phyloP scores from a whole-genome alignment of 2,797 vertebrate genomes.

The Scolopax bukidnonensis region DNA sequence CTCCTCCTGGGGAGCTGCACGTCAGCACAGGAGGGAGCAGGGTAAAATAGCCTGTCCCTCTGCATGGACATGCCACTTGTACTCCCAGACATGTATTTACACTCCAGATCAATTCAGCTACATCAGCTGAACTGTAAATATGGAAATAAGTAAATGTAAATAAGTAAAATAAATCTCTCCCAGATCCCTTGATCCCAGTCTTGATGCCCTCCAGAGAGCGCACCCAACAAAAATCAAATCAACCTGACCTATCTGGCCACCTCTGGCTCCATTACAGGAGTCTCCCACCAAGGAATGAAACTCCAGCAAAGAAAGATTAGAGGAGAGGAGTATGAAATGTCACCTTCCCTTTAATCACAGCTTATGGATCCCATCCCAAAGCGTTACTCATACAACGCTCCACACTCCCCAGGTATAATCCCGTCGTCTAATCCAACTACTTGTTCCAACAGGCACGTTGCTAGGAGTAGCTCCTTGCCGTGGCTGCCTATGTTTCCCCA shows the following conservation, averaged over 20 bases:
- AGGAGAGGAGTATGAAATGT: conserved; percentile 29
- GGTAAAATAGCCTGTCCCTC: not conserved
- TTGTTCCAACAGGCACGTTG: conserved; percentile 24
- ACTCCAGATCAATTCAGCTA: not conserved
- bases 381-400: not conserved
- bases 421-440: conserved; percentile 20
- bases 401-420: not conserved
- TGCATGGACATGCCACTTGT: not conserved
- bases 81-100: not conserved
- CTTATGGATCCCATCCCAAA: conserved; percentile 22
- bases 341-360: conserved; percentile 51
- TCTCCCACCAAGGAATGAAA: not conserved
- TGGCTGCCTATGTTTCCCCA: not conserved
- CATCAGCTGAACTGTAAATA: not conserved
- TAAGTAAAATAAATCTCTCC: not conserved
- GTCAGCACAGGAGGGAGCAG: accelerated
- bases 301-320: not conserved
- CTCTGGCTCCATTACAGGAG: not conserved
- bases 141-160: too few species aligned
- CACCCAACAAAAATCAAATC: not conserved
- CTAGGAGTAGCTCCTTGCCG: conserved; percentile 6
- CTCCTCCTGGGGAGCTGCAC: not conserved
- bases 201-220: not conserved
- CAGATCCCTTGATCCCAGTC: not conserved
- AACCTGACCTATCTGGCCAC: not conserved